A percentile compares a stretch with the other conserved stretches of the same genome.
Conservation (phyloP, 2,888 invertebrate genomes). For the Melanophora roralis region DNA sequence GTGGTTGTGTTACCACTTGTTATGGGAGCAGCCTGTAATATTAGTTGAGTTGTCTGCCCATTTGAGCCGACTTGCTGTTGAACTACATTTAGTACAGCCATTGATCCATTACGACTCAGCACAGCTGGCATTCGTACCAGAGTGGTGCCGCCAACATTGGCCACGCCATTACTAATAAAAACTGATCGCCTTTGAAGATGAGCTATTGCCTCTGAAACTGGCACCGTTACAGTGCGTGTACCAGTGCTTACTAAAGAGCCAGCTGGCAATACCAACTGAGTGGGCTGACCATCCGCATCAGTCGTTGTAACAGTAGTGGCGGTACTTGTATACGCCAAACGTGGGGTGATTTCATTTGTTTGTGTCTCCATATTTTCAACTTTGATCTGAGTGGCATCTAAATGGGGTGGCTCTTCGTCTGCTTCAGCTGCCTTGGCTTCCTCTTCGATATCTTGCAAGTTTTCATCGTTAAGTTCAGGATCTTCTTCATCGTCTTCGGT, state of each 20-base stretch:
- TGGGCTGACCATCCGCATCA: constrained; percentile 63
- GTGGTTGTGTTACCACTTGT: constrained; percentile 47
- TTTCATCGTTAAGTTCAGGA: constrained; percentile 73
- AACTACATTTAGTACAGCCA: constrained; percentile 72
- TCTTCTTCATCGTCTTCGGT: constrained; percentile 71
- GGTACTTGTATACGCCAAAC: constrained; percentile 67
- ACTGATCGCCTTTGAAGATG: constrained; percentile 74
- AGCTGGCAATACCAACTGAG: constrained; percentile 70
- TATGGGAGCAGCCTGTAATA: constrained; percentile 68
- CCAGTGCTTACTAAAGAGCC: constrained; percentile 71
- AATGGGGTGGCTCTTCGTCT: constrained; percentile 68
- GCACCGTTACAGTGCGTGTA: constrained; percentile 68
- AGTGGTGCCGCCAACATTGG: constrained; percentile 69
- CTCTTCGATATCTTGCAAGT: constrained; percentile 74
- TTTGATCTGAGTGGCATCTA: constrained; percentile 67
- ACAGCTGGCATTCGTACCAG: constrained; percentile 73
- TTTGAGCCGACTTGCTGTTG: constrained; percentile 67
- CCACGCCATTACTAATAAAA: constrained; percentile 72
- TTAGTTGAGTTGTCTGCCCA: constrained; percentile 69
- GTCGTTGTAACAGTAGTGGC: constrained; percentile 61
- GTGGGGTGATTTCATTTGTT: constrained; percentile 63
- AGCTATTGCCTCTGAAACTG: constrained; percentile 69
- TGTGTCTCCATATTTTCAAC: constrained; percentile 68
- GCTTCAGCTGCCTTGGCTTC: constrained; percentile 73
- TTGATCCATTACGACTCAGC: constrained; percentile 70